phyloP scores from a whole-genome alignment of 2,888 invertebrate genomes.

The Hirtodrosophila alboralis region DNA sequence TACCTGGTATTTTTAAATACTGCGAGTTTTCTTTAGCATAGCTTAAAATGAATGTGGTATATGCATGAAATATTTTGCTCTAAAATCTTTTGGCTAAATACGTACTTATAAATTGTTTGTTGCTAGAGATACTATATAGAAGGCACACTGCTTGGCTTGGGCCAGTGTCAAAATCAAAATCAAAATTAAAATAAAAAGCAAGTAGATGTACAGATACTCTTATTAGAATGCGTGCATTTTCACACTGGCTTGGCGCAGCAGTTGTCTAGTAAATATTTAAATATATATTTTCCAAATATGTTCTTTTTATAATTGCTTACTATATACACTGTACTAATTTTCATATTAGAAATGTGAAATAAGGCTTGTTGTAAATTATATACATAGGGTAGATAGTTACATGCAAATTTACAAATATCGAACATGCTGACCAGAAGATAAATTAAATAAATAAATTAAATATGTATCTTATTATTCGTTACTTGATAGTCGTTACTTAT shows the following conservation, averaged over 20 bases:
- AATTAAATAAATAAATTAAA: not conserved
- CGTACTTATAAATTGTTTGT: constrained; percentile 10
- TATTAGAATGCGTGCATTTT: constrained; percentile 18
- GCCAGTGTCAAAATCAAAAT: constrained; percentile 9
- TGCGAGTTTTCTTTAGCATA: constrained; percentile 31
- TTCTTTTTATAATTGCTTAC: constrained; percentile 8
- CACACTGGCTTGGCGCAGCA: constrained; percentile 5
- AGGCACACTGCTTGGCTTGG: constrained; percentile 9
- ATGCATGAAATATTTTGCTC: constrained; percentile 9
- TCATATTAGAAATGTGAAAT: constrained; percentile 13
- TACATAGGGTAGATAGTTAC: constrained; percentile 7
- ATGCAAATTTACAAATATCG: constrained; percentile 12
- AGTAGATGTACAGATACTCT: constrained; percentile 4
- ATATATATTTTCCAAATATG: constrained; percentile 37
- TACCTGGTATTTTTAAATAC: too few relatives aligned
- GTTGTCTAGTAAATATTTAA: constrained; percentile 3
- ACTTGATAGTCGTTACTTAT: too few relatives aligned
- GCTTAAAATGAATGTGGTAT: constrained; percentile 14
- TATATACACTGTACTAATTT: constrained; percentile 21
- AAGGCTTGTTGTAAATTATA: constrained; percentile 20
- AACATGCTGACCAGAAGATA: not conserved
- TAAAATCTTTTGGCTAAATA: constrained; percentile 21
- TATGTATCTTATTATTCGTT: too few relatives aligned
- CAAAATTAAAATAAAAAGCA: constrained; percentile 9
- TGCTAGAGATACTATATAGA: constrained; percentile 15